Evolutionary conservation across 2,113 vertebrate genomes (phyloP), one percentile per base, ranked within the genome.

Genomic region (Thinocorus orbignyianus): DNA sequence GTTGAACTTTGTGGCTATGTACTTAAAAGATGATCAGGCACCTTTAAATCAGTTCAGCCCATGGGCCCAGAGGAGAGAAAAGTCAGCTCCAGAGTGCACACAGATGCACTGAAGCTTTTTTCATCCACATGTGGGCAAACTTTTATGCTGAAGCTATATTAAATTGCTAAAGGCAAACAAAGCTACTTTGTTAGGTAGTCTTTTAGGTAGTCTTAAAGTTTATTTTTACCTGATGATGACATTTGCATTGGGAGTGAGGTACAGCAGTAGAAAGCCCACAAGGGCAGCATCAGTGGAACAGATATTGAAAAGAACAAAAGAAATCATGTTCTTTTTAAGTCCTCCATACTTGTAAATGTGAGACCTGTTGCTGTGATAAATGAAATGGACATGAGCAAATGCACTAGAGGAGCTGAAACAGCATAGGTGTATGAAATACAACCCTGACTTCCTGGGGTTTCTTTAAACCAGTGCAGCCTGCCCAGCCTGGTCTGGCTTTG

Each of bases 111-210:
- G 86, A 92, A 87, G 88, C 86, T 84, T 94, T 92, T 92, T 94
- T 94, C 93, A 95, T 95, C 92, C 73, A 30, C 73, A 54, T 62
- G 61, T 81, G 86, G 80, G 88, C 92, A 96, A 95, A 92, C 83
- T 95, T 96, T 92, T 93, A 91, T 87, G 86, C 76, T 91, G 88
- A 94, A 97, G 83, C 70, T 81, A 91, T 96, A 94, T 97, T 95
- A 96, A 96, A 97, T 94, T 92, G 95, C 93, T 96, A 37, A 96
- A 94, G 93, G 96, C 96, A 97, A 97, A 96, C 95, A 96, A 84
- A 96, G 88, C 91, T 95, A 94, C 95, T 95, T 96, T 96, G 88
- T 92, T 91, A 86, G 90, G 69, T 93, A 69, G 60, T 76, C 71
- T 65, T 86, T 86, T 77, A 86, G 61, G 72, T 41, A 88, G 90